Evolutionary conservation across 2,888 invertebrate genomes (phyloP), one percentile per base, ranked within the genome.

Genomic region (Mythimna albipuncta): DNA sequence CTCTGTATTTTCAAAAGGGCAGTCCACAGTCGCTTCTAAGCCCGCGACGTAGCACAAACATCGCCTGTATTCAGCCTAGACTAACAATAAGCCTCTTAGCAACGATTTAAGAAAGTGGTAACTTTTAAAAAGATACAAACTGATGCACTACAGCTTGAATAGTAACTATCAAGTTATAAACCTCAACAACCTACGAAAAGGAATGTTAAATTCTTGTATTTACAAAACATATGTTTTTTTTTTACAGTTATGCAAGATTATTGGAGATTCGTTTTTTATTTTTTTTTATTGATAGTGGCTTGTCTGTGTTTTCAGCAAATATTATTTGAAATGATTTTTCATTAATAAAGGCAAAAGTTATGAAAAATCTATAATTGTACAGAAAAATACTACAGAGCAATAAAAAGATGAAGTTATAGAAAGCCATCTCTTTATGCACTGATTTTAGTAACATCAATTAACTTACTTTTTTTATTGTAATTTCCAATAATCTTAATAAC

Each of bases 121-220:
- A 93, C 93, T 91, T 91, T 89, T 84, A 89, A 90, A 91, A 89
- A 85, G 84, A 90, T 86, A 90, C 85, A 91, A 92, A 92, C 83
- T 87, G 89, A 89, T 88, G 84, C 87, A 90, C 90, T 90, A 89
- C 83, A 88, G 76, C 86, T 90, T 88, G 84, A 90, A 89, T 90
- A 91, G 86, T 88, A 90, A 92, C 89, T 90, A 91, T 91, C 81
- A 90, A 88, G 88, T 88, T 89, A 82, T 80, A 88, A 90, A 89
- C 90, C 85, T 92, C 88, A 93, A 92, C 92, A 91, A 93, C 90
- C 91, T 93, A 93, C 91, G 75, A 85, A 92, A 92, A 94, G 94
- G 94, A 95, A 94, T 94, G 94, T 94, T 88, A 79, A 70, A 85
- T 88, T 87, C 80, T 88, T 89, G 86, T 92, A 93, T 92, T 90